A percentile compares a stretch with the other conserved stretches of the same genome.
These are phyloP conservation scores for Prietella phreatophila DNA, from an alignment of 2,113 vertebrate species.

Conservation along the genomic window DNA sequence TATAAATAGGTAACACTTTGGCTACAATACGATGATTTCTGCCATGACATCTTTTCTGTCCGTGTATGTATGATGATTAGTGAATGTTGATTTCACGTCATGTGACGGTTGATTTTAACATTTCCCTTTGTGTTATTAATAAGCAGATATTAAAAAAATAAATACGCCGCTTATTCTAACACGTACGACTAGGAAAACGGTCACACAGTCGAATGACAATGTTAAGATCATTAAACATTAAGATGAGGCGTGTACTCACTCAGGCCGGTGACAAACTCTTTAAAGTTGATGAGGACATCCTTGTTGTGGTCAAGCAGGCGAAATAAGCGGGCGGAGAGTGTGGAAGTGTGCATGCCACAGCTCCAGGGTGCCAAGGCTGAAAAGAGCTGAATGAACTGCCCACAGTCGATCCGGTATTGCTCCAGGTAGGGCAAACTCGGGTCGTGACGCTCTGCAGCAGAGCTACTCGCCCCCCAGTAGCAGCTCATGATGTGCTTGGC, in stretches of 20 bases:
- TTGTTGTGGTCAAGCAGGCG: constrained; percentile 88
- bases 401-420: constrained; percentile 89
- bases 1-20: background rate
- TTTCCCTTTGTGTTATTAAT: background rate
- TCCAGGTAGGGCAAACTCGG: constrained; percentile 94
- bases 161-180: background rate
- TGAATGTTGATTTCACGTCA: background rate
- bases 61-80: background rate
- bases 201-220: background rate
- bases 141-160: background rate
- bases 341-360: constrained; percentile 80
- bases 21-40: background rate
- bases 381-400: constrained; percentile 87
- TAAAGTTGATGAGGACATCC: constrained; percentile 95
- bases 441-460: constrained; percentile 78
- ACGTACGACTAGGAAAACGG: too few species aligned
- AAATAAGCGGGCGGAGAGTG: constrained; percentile 85
- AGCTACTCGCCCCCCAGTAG: constrained; percentile 86
- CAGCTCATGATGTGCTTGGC: constrained; percentile 91
- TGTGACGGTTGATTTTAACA: background rate
- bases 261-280: constrained; percentile 93
- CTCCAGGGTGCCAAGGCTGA: constrained; percentile 81
- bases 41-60: background rate
- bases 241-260: constrained; percentile 69
- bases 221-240: background rate